Percentiles rank a stretch among this genome's conserved stretches.
These are phyloP conservation scores for Tragulus kanchil DNA, from an alignment of 2,113 vertebrate genomes.

Conservation along the genomic window DNA sequence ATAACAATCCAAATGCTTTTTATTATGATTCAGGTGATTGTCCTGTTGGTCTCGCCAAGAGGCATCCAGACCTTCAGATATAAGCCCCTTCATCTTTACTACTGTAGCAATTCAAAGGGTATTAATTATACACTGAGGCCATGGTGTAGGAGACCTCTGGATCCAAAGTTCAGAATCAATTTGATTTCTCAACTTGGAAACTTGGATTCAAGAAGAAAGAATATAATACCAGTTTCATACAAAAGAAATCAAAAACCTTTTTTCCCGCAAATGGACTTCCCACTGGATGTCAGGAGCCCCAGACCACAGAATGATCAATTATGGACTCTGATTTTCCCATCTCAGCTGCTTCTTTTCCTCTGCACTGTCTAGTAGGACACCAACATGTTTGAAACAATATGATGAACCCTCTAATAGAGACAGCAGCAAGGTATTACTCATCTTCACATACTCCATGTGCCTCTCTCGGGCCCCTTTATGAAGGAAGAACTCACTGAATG, in stretches of 20 bases:
- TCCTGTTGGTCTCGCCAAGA: background rate
- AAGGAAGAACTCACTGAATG: background rate
- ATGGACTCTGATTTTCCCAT: background rate
- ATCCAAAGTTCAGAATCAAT: background rate
- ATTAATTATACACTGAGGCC: background rate
- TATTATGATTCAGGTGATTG: background rate
- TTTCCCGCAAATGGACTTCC: no score
- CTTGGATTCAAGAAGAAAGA: background rate
- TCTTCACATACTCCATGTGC: background rate
- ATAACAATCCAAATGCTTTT: background rate
- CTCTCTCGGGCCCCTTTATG: background rate
- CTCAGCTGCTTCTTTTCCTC: background rate
- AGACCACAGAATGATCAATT: constrained; percentile 47
- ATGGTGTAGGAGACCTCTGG: background rate
- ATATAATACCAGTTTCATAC: background rate
- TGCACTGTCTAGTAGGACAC: background rate
- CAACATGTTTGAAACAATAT: background rate
- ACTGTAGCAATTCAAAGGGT: background rate
- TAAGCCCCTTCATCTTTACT: accelerated
- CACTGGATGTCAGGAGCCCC: background rate
- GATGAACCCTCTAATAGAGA: background rate
- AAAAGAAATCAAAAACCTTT: no score
- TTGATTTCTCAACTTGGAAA: constrained; percentile 10
- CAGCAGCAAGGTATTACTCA: background rate
- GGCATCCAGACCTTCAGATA: background rate